Evolutionary conservation across 2,797 vertebrate species (phyloP), one percentile per base, ranked within the genome.

Genomic region (Thunnus albacares): DNA sequence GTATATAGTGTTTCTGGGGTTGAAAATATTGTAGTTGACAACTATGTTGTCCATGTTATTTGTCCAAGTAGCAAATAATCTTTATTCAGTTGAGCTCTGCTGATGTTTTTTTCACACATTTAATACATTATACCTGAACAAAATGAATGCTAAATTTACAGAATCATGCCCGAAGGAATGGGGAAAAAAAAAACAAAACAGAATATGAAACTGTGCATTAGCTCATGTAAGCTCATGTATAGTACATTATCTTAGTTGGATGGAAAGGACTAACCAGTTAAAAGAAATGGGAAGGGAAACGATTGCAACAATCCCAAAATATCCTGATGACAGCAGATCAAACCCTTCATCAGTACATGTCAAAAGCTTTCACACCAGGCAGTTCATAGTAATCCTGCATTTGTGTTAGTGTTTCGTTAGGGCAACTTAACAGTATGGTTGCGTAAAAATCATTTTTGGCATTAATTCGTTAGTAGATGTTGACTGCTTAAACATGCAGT

Each of bases 151-250:
- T n/a, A 38, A 59, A 58, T 49, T 57, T 3, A 58, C 26, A 14
- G 11, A 14, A 8, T 30, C 10, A n/a, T 35, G 0, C 43, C 14
- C 30, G 6, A 20, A 53, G 30, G 38, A 26, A 14, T 61, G 17
- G 18, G 17, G 15, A 20, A 3, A 20, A 2, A 20, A 18, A 57
- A 56, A 58, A 56, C 9, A n/a, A 30, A 30, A 30, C 24, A 6
- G 4, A 3, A 49, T 20, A n/a, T 18, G 6, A 59, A 72, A 35
- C 47, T 28, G 41, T 62, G 20, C 61, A 1, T 87, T 80, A 71
- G 65, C 71, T 82, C 26, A 33, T 0, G 17, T 17, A 87, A 56
- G 86, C 75, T 72, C 47, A 69, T 72, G 76, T 60, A 2, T 24
- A 24, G 61, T 45, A 18, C 11, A 13, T 75, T 77, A 1, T 61